Evolutionary conservation across 2,888 invertebrate genomes (phyloP), one percentile per base, ranked within the genome.

Genomic region (Schrankia costaestrigalis): DNA sequence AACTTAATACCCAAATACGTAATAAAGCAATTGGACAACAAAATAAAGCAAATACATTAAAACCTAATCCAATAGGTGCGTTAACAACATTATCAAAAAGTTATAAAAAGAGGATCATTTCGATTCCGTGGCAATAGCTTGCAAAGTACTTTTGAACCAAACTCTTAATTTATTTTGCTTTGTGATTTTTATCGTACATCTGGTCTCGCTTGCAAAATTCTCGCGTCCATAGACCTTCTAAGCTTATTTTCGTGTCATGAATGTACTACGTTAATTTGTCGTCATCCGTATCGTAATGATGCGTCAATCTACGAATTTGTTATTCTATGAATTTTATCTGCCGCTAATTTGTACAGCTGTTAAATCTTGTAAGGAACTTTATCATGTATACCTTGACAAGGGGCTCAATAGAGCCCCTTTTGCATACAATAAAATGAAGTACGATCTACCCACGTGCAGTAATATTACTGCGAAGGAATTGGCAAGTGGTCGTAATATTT

Each of bases 131-230:
- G 60, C 62, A 63, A 52, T 59, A 35, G 54, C 41, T 56, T 42
- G 52, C 54, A 51, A 52, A 63, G 52, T 55, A 60, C 62, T 68
- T 66, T 62, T 41, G 46, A 63, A 51, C 63, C 62, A 51, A 60
- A 63, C 54, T 61, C 56, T 57, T 68, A 69, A 75, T 75, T 74
- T 71, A 71, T 74, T 71, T 63, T 48, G 63, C 64, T 71, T 75
- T 71, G 71, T 74, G 63, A 72, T 71, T 69, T 75, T 73, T 68
- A n/a, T n/a, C n/a, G n/a, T n/a, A n/a, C n/a, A n/a, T n/a, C n/a
- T n/a, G n/a, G n/a, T n/a, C n/a, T n/a, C n/a, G n/a, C n/a, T n/a
- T n/a, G n/a, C n/a, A n/a, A n/a, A n/a, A n/a, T n/a, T n/a, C n/a
- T n/a, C n/a, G n/a, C n/a, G n/a, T n/a, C n/a, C n/a, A n/a, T n/a